phyloP scores from a whole-genome alignment of 2,797 vertebrate species.

The Lutjanus campechanus region DNA sequence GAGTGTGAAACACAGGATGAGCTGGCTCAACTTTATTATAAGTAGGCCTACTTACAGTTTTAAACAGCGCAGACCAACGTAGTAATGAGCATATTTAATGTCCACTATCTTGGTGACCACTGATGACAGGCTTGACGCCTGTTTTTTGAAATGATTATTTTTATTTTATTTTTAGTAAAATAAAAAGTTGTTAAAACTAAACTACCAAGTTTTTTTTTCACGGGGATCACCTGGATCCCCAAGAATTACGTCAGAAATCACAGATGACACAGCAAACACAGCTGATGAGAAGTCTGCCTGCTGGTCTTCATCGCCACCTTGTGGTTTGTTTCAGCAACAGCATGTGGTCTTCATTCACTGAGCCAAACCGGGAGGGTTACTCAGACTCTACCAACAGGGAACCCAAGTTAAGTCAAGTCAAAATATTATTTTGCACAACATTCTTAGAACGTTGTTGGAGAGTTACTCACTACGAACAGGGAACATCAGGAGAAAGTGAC shows the following conservation, averaged over 20 bases:
- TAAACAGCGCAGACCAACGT: not conserved
- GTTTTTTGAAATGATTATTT: too few species aligned
- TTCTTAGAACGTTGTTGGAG: too few species aligned
- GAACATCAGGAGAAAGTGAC: too few species aligned
- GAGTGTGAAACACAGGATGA: not conserved
- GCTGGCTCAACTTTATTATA: not conserved
- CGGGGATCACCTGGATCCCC: slow-evolving; percentile 28
- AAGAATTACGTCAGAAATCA: slow-evolving; percentile 39
- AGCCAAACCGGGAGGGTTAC: not conserved
- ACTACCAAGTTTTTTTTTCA: not conserved
- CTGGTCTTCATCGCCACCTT: slow-evolving; percentile 49
- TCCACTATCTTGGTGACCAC: not conserved
- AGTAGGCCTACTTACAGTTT: not conserved
- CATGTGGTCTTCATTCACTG: slow-evolving; percentile 22
- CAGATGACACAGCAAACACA: slow-evolving; percentile 67
- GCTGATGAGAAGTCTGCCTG: not conserved
- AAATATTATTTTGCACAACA: too few species aligned
- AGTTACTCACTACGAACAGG: too few species aligned
- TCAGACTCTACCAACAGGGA: too few species aligned
- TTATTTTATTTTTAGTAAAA: not conserved
- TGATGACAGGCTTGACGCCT: not conserved
- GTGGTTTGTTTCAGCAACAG: slow-evolving; percentile 36
- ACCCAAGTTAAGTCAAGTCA: too few species aligned
- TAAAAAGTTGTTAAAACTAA: not conserved
- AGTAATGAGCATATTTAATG: not conserved